Conservation (phyloP, 2,888 invertebrate species). For the Allygus modestus region DNA sequence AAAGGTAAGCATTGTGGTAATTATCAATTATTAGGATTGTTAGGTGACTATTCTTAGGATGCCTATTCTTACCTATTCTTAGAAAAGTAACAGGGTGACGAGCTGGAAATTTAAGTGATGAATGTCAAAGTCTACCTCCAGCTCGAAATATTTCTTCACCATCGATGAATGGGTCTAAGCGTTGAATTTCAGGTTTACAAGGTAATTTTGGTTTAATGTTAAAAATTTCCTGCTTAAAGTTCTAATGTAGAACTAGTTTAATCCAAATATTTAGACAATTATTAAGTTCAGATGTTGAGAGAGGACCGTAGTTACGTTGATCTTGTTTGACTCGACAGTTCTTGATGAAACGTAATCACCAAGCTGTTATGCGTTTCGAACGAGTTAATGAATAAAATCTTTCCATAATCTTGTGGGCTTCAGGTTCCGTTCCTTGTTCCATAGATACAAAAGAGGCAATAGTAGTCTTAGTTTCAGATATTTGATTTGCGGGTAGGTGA, state of each 20-base stretch:
- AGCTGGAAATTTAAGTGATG: not conserved
- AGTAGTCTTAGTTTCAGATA: not conserved
- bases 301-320: not conserved
- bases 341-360: not conserved
- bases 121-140: not conserved
- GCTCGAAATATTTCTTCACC: not conserved
- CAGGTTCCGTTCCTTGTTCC: not conserved
- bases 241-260: not conserved
- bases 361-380: not conserved
- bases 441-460: not conserved
- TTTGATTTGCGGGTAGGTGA: not conserved
- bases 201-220: not conserved
- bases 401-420: not conserved
- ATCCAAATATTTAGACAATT: not conserved
- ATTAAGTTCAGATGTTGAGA: not conserved
- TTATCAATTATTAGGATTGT: not conserved
- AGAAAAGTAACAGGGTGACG: not conserved
- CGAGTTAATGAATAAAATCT: not conserved
- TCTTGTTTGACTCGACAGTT: not conserved
- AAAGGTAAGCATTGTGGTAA: not conserved
- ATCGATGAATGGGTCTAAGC: not conserved
- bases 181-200: slow-evolving; percentile 5
- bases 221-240: not conserved
- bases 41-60: not conserved
- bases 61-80: too few species aligned